Base-by-base conservation (phyloP, 2,888 invertebrate genomes). In the Rutpela maculata region DNA sequence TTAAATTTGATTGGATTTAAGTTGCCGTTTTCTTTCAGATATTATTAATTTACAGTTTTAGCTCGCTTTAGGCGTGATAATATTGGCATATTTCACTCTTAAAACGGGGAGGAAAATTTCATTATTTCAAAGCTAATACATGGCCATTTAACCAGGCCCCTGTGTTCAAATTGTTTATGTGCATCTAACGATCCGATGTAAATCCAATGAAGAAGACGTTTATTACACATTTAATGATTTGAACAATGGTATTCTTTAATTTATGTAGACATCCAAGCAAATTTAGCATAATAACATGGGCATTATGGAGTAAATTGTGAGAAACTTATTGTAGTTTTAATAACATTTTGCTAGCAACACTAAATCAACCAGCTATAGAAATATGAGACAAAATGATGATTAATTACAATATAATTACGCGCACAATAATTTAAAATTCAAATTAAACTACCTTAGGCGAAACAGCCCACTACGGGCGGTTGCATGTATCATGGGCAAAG, bases 361-460 rank as follows among this genome's bases (percentile, higher is more conserved):
- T 55, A 55, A 19, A 55, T 67, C 67, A 67, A 17, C 26, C n/a
- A 12, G 19, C n/a, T 55, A 59, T 26, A 55, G 55, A 67, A 55
- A 67, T 67, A 50, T 50, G 67, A 67, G 67, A 55, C 26, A 67
- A 67, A 67, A 70, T 43, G 59, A 70, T 70, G 70, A 70, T 70
- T 59, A 70, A 60, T 70, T 70, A 60, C 38, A 15, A 43, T n/a
- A 18, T 56, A 43, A 60, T 70, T 60, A 60, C n/a, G 31, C 26
- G 31, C 15, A 56, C 38, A 17, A 55, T 69, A 69, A 69, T 70
- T 70, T 70, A 43, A 70, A 70, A 43, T 70, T 70, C 43, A 60
- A 70, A 70, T 70, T 60, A 59, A 43, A 22, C 18, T 10, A 59
- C 59, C 60, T 35, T 18, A 22, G 60, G 60, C 60, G 26, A 55